Conservation (phyloP, 2,113 vertebrate genomes). For the Nyctibius bracteatus region DNA sequence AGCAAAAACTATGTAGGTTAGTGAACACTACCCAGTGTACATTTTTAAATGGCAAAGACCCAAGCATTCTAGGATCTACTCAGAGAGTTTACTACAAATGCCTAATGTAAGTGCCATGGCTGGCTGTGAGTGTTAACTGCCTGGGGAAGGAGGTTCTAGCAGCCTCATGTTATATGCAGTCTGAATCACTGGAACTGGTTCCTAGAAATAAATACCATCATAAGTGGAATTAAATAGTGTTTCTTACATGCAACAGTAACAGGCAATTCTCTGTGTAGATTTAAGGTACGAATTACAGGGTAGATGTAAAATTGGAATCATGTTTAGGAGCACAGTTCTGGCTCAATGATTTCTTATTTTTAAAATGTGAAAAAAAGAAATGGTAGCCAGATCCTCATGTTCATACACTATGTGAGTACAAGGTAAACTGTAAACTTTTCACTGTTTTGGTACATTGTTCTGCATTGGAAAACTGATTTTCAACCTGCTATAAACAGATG, state of each 20-base stretch:
- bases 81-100: not conserved
- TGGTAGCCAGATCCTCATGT: not conserved
- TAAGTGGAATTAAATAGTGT: not conserved
- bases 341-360: not conserved
- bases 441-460: not conserved
- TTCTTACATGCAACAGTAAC: not conserved
- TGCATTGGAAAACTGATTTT: not conserved
- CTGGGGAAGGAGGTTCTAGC: not conserved
- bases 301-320: not conserved
- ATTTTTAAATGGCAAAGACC: not conserved
- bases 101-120: not conserved
- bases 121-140: not conserved
- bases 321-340: not conserved
- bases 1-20: not conserved
- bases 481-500: not conserved
- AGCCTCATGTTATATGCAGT: not conserved
- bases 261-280: not conserved
- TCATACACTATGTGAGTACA: not conserved
- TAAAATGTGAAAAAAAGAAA: not conserved
- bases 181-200: not conserved
- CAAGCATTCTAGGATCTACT: not conserved
- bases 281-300: not conserved
- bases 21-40: not conserved
- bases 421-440: not conserved
- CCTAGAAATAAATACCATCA: not conserved